A percentile compares a stretch with the other conserved stretches of the same genome.
Evolutionary conservation across 2,888 invertebrate species (phyloP).

Genomic region (Hedya salicella): DNA sequence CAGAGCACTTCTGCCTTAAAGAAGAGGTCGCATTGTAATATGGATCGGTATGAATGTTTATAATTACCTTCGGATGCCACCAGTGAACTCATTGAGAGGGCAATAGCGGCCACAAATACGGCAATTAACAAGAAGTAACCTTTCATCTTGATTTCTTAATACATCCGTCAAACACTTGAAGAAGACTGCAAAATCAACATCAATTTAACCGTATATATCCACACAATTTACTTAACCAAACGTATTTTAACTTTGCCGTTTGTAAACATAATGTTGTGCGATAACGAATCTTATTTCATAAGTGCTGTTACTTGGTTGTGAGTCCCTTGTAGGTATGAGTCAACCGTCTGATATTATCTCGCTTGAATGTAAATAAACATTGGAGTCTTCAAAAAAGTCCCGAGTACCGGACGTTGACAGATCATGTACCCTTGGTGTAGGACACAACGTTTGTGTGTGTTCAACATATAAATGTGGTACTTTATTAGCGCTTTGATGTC

Average conservation of each 20-base stretch:
- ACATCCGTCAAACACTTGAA: neutral
- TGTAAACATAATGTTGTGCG: neutral
- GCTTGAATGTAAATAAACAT: constrained; percentile 3
- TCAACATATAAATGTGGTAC: neutral
- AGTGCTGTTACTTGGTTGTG: neutral
- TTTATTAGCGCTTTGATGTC: too few relatives aligned
- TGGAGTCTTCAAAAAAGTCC: neutral
- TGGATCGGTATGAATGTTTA: neutral
- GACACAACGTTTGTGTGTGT: neutral
- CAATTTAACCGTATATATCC: constrained; percentile 16
- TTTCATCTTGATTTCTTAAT: constrained; percentile 14
- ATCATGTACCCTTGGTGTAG: neutral
- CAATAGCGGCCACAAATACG: constrained; percentile 5
- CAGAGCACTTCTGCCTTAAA: too few relatives aligned
- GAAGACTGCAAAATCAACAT: neutral
- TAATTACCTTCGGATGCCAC: constrained; percentile 13
- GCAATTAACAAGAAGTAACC: constrained; percentile 9
- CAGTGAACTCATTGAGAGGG: neutral
- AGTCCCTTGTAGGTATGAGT: neutral
- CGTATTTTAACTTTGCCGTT: neutral
- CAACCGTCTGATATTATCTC: neutral
- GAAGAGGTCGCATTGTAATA: too few relatives aligned
- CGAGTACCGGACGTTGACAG: neutral
- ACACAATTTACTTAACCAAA: neutral
- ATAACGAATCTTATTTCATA: neutral